Conservation (phyloP, 2,797 vertebrate species). For the Bryconaethiops microstoma region DNA sequence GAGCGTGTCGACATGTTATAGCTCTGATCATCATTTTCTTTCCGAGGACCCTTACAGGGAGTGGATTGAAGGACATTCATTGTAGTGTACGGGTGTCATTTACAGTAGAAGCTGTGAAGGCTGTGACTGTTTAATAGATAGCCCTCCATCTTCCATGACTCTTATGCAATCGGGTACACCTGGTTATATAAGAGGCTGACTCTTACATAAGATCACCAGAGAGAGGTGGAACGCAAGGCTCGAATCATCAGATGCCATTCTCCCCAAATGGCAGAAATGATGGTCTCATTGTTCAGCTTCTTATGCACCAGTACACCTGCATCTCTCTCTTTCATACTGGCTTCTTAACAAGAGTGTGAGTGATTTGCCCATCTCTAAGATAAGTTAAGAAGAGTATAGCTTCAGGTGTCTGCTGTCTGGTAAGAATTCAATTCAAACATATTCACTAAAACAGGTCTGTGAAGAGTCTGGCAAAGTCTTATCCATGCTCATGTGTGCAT, state of each 20-base stretch:
- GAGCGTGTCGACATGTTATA: constrained; percentile 18
- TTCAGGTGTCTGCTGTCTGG: neutral
- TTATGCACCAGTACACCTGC: neutral
- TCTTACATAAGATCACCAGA: constrained; percentile 66
- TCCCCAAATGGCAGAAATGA: constrained; percentile 17
- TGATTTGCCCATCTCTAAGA: neutral
- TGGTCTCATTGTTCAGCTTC: constrained; percentile 9
- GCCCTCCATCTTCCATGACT: constrained; percentile 12
- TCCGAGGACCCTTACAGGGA: constrained; percentile 30
- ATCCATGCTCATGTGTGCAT: too few species aligned
- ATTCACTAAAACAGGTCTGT: neutral
- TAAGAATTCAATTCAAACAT: neutral
- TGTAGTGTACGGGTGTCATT: constrained; percentile 44
- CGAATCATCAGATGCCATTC: neutral
- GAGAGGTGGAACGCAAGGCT: constrained; percentile 9
- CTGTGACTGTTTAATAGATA: constrained; percentile 45
- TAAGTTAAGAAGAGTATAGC: neutral
- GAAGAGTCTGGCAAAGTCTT: too few species aligned
- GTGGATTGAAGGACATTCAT: neutral
- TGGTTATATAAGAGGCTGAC: constrained; percentile 44
- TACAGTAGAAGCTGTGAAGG: constrained; percentile 27
- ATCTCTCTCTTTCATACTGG: too few species aligned
- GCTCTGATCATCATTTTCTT: constrained; percentile 35
- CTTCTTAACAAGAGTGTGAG: constrained; percentile 17
- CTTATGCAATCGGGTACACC: constrained; percentile 64